phyloP scores from a whole-genome alignment of 2,888 invertebrate species.

The Idaea biselata region DNA sequence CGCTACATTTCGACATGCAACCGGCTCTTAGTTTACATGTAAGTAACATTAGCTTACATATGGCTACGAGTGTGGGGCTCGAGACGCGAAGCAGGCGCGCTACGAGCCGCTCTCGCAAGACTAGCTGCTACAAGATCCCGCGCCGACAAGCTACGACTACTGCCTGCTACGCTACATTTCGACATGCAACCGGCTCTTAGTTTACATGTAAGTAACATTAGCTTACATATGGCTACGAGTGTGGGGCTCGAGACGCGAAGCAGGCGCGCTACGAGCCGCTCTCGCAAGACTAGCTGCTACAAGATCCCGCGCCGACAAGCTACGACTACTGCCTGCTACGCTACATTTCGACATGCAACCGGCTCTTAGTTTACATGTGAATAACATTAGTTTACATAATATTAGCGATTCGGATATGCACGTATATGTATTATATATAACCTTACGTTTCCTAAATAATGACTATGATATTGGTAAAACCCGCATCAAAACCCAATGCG shows the following conservation, averaged over 20 bases:
- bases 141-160: conserved; percentile 47
- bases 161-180: conserved; percentile 84
- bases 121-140: conserved; percentile 52
- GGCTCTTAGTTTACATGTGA: conserved; percentile 85
- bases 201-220: conserved; percentile 80
- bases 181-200: conserved; percentile 86
- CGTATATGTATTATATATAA: too few species aligned
- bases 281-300: conserved; percentile 57
- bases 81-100: conserved; percentile 57
- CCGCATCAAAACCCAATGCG: too few species aligned
- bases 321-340: conserved; percentile 75
- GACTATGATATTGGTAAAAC: too few species aligned
- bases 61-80: conserved; percentile 35
- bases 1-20: conserved; percentile 85
- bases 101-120: conserved; percentile 60
- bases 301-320: conserved; percentile 8
- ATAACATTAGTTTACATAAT: conserved; percentile 24
- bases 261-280: conserved; percentile 57
- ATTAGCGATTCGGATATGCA: too few species aligned
- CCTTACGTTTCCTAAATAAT: too few species aligned
- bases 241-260: conserved; percentile 63
- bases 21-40: conserved; percentile 87
- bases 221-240: conserved; percentile 45
- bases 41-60: conserved; percentile 33
- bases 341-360: conserved; percentile 87